Conservation (phyloP, 1,140 invertebrate species). For the Drosophila willistoni region DNA sequence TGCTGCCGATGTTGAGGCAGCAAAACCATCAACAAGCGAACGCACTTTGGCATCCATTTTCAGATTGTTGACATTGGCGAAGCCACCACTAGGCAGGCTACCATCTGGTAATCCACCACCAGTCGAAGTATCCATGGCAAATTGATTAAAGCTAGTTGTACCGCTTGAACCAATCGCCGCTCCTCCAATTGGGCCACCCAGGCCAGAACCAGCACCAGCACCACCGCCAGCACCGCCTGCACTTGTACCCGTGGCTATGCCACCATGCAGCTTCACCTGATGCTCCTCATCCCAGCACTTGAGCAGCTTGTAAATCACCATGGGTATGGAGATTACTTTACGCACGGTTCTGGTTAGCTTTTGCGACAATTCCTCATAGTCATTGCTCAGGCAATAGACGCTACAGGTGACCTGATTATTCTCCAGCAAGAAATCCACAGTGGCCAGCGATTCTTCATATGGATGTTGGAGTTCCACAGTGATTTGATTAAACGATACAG, state of each 20-base stretch:
- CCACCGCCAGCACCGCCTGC: conserved; percentile 83
- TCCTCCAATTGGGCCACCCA: conserved; percentile 20
- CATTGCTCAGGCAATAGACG: conserved; percentile 85
- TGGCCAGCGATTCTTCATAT: conserved; percentile 95
- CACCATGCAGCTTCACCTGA: conserved; percentile 83
- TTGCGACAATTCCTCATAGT: conserved; percentile 86
- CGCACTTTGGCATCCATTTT: conserved; percentile 65
- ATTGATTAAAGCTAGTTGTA: conserved; percentile 50
- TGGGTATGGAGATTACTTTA: conserved; percentile 94
- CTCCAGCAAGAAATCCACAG: conserved; percentile 93
- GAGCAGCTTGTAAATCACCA: conserved; percentile 90
- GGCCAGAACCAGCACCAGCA: conserved; percentile 50
- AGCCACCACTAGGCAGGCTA: conserved; percentile 36
- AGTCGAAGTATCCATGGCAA: conserved; percentile 49
- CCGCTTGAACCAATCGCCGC: conserved; percentile 17
- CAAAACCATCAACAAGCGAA: conserved; percentile 63
- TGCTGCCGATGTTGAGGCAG: conserved; percentile 67
- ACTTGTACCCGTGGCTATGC: conserved; percentile 83
- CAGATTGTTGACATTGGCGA: conserved; percentile 51
- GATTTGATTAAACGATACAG: conserved; percentile 94
- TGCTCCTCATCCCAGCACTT: conserved; percentile 86
- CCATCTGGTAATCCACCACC: conserved; percentile 27
- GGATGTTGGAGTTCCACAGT: conserved; percentile 96
- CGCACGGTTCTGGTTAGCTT: conserved; percentile 93
- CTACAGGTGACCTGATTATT: conserved; percentile 89